Percentiles rank a stretch among this genome's conserved stretches.
phyloP scores from a whole-genome alignment of 2,888 invertebrate species.

The Dicyrtoma fusca region DNA sequence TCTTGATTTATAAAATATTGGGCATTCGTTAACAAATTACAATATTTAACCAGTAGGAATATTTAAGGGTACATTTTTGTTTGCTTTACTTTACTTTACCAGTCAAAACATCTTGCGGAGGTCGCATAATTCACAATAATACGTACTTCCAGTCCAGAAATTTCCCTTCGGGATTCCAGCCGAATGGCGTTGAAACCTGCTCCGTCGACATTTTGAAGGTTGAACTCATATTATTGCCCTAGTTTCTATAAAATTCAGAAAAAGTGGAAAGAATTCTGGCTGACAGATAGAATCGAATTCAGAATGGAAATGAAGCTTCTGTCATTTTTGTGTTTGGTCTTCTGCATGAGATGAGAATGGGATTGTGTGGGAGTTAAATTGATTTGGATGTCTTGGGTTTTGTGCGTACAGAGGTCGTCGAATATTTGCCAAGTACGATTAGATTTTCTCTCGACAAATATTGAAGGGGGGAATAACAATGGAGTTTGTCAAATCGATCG shows the following conservation, averaged over 20 bases:
- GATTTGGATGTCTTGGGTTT: too few relatives aligned
- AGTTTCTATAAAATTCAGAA: too few relatives aligned
- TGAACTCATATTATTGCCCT: background rate
- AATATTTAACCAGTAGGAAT: too few relatives aligned
- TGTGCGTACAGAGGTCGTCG: slow-evolving; percentile 22
- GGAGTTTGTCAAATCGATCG: slow-evolving; percentile 48
- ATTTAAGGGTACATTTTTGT: too few relatives aligned
- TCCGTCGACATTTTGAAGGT: slow-evolving; percentile 48
- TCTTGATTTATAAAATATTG: too few relatives aligned
- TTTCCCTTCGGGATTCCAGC: slow-evolving; percentile 41
- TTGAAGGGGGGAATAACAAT: slow-evolving; percentile 41
- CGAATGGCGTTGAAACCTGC: slow-evolving; percentile 48
- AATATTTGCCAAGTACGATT: slow-evolving; percentile 50
- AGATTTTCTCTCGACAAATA: slow-evolving; percentile 44
- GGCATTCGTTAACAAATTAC: too few relatives aligned
- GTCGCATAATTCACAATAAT: slow-evolving; percentile 45
- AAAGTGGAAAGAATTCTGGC: too few relatives aligned
- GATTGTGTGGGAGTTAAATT: too few relatives aligned
- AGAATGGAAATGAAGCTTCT: too few relatives aligned
- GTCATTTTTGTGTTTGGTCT: too few relatives aligned
- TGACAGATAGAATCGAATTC: too few relatives aligned
- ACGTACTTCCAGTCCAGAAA: slow-evolving; percentile 48
- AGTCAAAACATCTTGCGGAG: slow-evolving; percentile 49
- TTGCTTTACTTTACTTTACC: background rate
- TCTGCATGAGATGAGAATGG: too few relatives aligned